These are phyloP conservation scores for Taeniopygia guttata DNA, from an alignment of 2,797 vertebrate species.

Conservation along the genomic window DNA sequence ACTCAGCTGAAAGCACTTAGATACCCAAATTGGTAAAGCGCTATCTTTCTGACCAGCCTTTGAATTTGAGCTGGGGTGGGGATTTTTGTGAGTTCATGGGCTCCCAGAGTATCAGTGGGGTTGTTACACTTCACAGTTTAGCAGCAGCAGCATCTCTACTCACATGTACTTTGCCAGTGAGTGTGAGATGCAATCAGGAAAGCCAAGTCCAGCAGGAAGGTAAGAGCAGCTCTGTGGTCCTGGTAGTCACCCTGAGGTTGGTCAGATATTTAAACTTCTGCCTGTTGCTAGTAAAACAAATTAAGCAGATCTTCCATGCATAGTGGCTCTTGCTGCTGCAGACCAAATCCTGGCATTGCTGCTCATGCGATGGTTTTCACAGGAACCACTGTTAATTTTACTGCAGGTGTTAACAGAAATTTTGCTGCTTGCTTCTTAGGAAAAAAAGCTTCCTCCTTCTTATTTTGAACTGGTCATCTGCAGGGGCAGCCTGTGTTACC, in stretches of 20 bases:
- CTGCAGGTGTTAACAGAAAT: not conserved
- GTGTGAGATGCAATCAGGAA: not conserved
- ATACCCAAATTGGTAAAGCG: not conserved
- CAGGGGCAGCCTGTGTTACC: not conserved
- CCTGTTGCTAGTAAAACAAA: not conserved
- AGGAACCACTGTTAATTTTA: not conserved
- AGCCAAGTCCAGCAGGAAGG: not conserved
- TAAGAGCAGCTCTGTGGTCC: not conserved
- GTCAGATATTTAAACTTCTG: not conserved
- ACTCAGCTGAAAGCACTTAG: not conserved
- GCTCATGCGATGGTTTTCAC: not conserved
- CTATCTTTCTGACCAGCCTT: not conserved
- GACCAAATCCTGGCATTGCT: not conserved
- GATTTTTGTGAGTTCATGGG: not conserved
- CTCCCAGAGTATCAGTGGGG: not conserved
- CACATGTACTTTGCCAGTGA: not conserved
- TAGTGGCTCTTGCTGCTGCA: not conserved
- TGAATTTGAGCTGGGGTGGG: not conserved
- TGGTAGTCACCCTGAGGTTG: not conserved
- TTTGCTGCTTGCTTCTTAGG: not conserved
- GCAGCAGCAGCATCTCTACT: not conserved
- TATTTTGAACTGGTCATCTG: not conserved
- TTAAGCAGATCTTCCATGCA: not conserved
- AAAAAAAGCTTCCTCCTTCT: not conserved
- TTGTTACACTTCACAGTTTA: not conserved